phyloP scores from a whole-genome alignment of 1,140 invertebrate species.

The Bombus vancouverensis region DNA sequence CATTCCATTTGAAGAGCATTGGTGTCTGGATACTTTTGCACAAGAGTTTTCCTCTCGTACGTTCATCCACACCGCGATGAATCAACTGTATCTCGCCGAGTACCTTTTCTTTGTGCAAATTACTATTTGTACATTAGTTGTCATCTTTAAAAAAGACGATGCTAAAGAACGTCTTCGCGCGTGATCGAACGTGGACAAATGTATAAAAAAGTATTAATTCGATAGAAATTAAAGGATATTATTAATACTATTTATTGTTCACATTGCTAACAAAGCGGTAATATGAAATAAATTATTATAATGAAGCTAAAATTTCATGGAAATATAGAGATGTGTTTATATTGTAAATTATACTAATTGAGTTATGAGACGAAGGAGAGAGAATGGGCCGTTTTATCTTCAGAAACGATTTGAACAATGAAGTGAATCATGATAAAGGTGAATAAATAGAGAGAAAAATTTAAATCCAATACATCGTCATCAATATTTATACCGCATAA shows the following conservation, averaged over 20 bases:
- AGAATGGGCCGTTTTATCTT: background rate
- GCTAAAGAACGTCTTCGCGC: no score
- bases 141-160: no score
- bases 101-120: background rate
- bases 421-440: background rate
- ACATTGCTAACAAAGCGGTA: no score
- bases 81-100: background rate
- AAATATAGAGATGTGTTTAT: no score
- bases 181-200: no score
- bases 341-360: no score
- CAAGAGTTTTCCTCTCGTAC: background rate
- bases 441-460: background rate
- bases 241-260: no score
- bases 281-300: no score
- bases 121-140: background rate
- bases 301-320: no score
- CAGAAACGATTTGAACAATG: background rate
- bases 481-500: background rate
- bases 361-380: no score
- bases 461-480: background rate
- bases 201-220: no score
- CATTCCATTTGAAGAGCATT: conserved; percentile 7
- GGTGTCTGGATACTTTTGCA: background rate
- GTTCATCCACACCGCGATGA: background rate
- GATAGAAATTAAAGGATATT: no score